phyloP scores from a whole-genome alignment of 2,888 invertebrate species.

The Chelonus formosanus region DNA sequence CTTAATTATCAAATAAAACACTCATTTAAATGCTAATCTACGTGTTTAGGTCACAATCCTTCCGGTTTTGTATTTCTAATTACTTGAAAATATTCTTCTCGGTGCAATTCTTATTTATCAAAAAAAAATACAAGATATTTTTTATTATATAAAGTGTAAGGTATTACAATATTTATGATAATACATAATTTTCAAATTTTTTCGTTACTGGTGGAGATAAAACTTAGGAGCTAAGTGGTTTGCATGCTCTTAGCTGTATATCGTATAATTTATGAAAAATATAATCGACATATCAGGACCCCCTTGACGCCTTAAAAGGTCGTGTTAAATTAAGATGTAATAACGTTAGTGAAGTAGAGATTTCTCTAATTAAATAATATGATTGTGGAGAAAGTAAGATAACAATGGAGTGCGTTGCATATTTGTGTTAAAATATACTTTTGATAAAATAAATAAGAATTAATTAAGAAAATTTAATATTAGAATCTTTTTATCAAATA shows the following conservation, averaged over 20 bases:
- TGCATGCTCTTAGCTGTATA: conserved; percentile 21
- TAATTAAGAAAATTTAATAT: no score
- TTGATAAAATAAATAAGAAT: no score
- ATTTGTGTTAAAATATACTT: no score
- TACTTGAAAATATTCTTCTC: conserved; percentile 7
- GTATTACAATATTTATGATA: no score
- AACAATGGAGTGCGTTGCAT: no score
- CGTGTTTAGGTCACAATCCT: conserved; percentile 32
- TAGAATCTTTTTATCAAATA: no score
- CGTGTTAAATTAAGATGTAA: conserved; percentile 50
- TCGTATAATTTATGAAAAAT: conserved; percentile 31
- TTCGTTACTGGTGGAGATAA: conserved; percentile 28
- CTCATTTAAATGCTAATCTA: conserved; percentile 56
- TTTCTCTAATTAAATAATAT: conserved; percentile 59
- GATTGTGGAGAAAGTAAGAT: conserved; percentile 18
- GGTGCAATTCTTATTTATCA: not conserved
- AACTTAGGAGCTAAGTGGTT: conserved; percentile 43
- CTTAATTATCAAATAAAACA: conserved; percentile 53
- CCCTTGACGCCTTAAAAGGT: conserved; percentile 18
- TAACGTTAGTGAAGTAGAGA: conserved; percentile 47
- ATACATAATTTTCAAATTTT: not conserved
- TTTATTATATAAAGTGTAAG: no score
- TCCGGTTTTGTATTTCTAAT: conserved; percentile 32
- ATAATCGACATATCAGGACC: conserved; percentile 37
- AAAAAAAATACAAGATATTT: no score